Evolutionary conservation across 2,797 vertebrate genomes (phyloP).

Genomic region (Poecilia picta): DNA sequence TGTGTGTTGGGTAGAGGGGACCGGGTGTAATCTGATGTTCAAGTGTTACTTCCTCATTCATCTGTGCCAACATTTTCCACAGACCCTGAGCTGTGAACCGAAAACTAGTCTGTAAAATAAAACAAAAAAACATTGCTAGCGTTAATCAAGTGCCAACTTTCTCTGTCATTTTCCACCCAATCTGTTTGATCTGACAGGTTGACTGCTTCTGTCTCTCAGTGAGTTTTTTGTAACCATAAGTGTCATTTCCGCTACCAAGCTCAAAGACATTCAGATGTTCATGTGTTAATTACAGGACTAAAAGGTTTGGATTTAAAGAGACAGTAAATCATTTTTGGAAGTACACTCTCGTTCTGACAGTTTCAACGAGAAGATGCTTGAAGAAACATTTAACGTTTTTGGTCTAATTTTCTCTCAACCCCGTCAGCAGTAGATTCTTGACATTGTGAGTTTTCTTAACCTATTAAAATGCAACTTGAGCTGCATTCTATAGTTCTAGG

Average conservation of each 20-base stretch:
- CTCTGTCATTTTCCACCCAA: slow-evolving; percentile 23
- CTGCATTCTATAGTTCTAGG: not conserved
- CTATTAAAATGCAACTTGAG: not conserved
- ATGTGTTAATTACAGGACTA: slow-evolving; percentile 16
- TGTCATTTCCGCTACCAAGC: slow-evolving; percentile 26
- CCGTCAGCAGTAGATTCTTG: not conserved
- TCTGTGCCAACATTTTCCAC: slow-evolving; percentile 75
- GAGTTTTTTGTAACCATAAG: slow-evolving; percentile 28
- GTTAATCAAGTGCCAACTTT: slow-evolving; percentile 64
- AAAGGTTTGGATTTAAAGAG: slow-evolving; percentile 19
- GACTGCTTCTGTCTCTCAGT: slow-evolving; percentile 14
- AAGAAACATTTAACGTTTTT: not conserved
- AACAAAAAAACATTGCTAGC: slow-evolving; percentile 39
- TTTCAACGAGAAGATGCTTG: not conserved
- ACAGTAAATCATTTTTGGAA: slow-evolving; percentile 17
- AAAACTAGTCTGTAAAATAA: slow-evolving; percentile 54
- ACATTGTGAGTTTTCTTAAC: not conserved
- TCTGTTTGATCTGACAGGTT: slow-evolving; percentile 32
- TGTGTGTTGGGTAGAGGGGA: not conserved
- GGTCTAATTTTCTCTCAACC: not conserved
- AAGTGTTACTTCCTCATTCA: slow-evolving; percentile 67
- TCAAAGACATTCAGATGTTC: slow-evolving; percentile 12
- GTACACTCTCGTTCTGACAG: not conserved
- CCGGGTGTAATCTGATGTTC: slow-evolving; percentile 33
- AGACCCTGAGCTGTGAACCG: slow-evolving; percentile 74